Evolutionary conservation across 2,888 invertebrate species (phyloP).

Genomic region (Serrognathus titanus): DNA sequence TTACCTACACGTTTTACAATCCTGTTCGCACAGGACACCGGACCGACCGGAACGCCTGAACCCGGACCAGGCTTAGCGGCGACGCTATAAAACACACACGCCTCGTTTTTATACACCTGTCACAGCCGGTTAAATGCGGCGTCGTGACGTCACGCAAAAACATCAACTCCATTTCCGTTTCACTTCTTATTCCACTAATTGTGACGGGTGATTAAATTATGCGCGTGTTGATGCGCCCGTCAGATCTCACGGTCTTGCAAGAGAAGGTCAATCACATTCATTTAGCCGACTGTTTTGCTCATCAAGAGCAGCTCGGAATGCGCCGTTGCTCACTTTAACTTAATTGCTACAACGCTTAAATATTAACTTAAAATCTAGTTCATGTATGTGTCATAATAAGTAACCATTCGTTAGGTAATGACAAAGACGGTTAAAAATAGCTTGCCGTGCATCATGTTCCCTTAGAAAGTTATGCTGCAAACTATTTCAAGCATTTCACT

Average conservation of each 20-base stretch:
- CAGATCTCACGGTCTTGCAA: constrained; percentile 27
- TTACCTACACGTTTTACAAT: constrained; percentile 7
- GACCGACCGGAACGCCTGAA: not conserved
- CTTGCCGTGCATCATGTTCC: no score
- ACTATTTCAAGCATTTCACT: no score
- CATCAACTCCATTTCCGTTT: constrained; percentile 23
- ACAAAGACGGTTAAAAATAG: no score
- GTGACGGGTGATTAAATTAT: constrained; percentile 26
- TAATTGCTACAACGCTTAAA: constrained; percentile 3
- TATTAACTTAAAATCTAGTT: not conserved
- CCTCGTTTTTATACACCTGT: constrained; percentile 4
- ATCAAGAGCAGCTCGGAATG: constrained; percentile 1
- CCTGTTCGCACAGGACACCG: not conserved
- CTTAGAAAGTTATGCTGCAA: no score
- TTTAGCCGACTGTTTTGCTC: constrained; percentile 3
- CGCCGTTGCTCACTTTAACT: constrained; percentile 2
- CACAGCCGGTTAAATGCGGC: not conserved
- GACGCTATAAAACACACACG: constrained; percentile 1
- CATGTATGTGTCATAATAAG: no score
- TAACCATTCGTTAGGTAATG: no score
- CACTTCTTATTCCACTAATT: constrained; percentile 22
- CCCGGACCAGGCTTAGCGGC: not conserved
- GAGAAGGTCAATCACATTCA: constrained; percentile 28
- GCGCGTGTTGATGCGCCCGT: constrained; percentile 23
- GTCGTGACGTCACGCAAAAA: constrained; percentile 20